phyloP scores from a whole-genome alignment of 2,797 vertebrate genomes.

The Ficedula albicollis region DNA sequence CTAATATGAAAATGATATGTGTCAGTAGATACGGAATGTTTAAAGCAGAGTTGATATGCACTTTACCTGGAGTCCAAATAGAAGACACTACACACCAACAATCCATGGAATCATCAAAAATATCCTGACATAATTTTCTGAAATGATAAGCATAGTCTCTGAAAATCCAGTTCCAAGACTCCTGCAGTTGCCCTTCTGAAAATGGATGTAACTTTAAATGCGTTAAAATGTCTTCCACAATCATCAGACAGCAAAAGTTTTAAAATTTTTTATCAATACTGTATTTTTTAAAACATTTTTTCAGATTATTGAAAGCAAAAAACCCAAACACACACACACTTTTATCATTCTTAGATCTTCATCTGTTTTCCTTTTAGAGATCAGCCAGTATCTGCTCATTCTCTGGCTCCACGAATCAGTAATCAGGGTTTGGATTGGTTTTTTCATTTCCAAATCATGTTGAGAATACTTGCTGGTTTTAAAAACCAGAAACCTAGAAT shows the following conservation, averaged over 20 bases:
- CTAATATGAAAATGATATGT: background rate
- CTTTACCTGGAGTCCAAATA: background rate
- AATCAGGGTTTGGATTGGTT: background rate
- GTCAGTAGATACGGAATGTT: background rate
- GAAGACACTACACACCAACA: background rate
- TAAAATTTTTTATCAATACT: background rate
- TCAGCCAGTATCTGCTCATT: background rate
- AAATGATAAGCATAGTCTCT: background rate
- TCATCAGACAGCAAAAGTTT: background rate
- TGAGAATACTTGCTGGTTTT: background rate
- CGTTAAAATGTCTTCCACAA: background rate
- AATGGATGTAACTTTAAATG: background rate
- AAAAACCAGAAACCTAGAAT: background rate
- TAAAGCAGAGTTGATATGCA: background rate
- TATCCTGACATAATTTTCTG: background rate
- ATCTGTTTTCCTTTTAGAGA: background rate
- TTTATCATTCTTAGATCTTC: background rate
- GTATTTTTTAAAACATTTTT: background rate
- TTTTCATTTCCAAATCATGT: background rate
- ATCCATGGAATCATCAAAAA: background rate
- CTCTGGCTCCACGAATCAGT: background rate
- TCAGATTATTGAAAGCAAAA: background rate
- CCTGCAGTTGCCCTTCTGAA: background rate
- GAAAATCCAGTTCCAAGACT: background rate
- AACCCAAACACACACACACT: background rate